Base-by-base conservation (phyloP, 1,140 invertebrate genomes). In the Diuraphis noxia region DNA sequence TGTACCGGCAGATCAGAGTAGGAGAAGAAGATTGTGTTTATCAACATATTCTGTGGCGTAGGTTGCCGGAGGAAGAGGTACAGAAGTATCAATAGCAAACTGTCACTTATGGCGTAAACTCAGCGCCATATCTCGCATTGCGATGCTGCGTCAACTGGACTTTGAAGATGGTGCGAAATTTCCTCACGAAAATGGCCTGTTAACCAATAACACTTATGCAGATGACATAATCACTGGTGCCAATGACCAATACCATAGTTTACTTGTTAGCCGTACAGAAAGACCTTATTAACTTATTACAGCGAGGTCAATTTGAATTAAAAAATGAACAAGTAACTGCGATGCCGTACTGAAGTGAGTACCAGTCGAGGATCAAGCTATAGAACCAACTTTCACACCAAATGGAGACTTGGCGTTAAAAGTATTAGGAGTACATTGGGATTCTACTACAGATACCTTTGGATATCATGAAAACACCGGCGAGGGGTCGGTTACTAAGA, bases 1-100 rank as follows among this genome's bases (percentile, higher is more conserved):
- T 94, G 93, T 94, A 93, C 92, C 91, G 93, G 25, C 93, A 94
- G 89, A 92, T 94, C 34, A 82, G 88, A 36, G 92, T 94, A 13
- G 86, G 92, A 30, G 30, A 89, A 43, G 91, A 93, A 63, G 93
- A 94, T 79, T 77, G 89, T 23, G n/a, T 77, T 0, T 77, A 92
- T 38, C 91, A 92, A 84, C 72, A 85, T 36, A 49, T 92, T 7
- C 25, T 92, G 8, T 88, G 85, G 91, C 34, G 56, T 10, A 41
- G 30, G 8, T 41, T 17, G 2, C 86, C 91, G 0, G n/a, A 49
- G 13, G 30, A 87, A 19, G 79, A 82, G 25, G 38, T 92, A 2
- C 41, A 23, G 3, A 52, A 72, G 52, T 92, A 88, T 21, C 30
- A 52, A n/a, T 77, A 88, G 38, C 25, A 1, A 8, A 85, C 56